Evolutionary conservation across 1,140 invertebrate genomes (phyloP), one percentile per base, ranked within the genome.

Genomic region (Anastatus disparis): DNA sequence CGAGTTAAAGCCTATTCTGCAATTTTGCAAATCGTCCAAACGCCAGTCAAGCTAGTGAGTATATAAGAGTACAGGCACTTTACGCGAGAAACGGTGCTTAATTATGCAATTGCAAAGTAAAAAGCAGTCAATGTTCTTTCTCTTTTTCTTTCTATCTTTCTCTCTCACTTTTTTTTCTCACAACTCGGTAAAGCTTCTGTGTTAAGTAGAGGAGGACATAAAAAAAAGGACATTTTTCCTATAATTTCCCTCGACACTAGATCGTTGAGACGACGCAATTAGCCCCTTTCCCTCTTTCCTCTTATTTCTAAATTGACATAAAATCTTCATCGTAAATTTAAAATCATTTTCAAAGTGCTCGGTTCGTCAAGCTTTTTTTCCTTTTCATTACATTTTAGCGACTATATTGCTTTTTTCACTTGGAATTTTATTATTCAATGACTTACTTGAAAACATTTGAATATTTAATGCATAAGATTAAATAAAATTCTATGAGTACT

Each of bases 31-130:
- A 68, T 69, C 59, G 48, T 29, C 24, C 50, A n/a, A n/a, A 15
- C 29, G 27, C 6, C 20, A 52, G 62, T 56, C 50, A n/a, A n/a
- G n/a, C n/a, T n/a, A 59, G 42, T 40, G 4, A 10, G 31, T 35
- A 10, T 10, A 35, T 10, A 10, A 44, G 42, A 44, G 7, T 29
- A 1, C 29, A 10, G 35, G 6, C n/a, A 55, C 52, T 66, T 55
- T 29, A 22, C 4, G 13, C 31, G 27, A 44, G 44, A 58, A 74
- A 72, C 15, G 44, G 22, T 12, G 58, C 27, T 63, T 59, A 73
- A 73, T 73, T 73, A 69, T 59, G 65, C 55, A 65, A 69, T 70
- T 59, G 35, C 35, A 46, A 56, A 64, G 71, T 69, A 50, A 69
- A 68, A 72, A 72, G 42, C n/a, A 17, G 48, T 6, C 65, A 44